Conservation (phyloP, 2,888 invertebrate species). For the Cataglyphis albicans region DNA sequence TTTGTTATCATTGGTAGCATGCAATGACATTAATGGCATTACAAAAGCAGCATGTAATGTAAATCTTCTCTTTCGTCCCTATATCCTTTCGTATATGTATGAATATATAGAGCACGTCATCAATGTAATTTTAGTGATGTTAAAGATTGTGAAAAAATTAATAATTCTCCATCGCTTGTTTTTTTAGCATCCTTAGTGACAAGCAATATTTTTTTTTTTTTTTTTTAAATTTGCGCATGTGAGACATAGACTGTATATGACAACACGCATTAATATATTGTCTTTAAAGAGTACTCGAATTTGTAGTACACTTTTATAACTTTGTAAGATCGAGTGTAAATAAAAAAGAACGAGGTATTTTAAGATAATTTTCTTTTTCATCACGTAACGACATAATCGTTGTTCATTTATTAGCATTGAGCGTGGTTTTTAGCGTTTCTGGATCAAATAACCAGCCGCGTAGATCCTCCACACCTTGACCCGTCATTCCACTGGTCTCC, state of each 20-base stretch:
- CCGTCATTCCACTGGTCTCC: conserved; percentile 92
- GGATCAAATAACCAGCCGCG: conserved; percentile 88
- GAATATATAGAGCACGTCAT: neutral
- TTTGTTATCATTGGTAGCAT: conserved; percentile 51
- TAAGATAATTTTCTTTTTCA: conserved; percentile 48
- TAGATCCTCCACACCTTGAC: conserved; percentile 90
- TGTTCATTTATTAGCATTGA: conserved; percentile 63
- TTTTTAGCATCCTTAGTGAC: neutral
- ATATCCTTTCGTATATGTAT: neutral
- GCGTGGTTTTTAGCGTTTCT: conserved; percentile 69
- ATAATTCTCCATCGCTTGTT: neutral
- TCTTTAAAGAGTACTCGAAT: conserved; percentile 27
- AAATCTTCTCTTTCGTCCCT: neutral
- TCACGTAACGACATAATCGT: neutral
- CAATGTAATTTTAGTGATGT: neutral
- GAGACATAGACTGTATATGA: conserved; percentile 13
- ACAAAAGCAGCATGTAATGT: neutral
- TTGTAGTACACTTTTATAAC: conserved; percentile 71
- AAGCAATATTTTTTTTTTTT: conserved; percentile 1
- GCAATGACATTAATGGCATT: neutral
- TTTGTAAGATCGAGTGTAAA: conserved; percentile 76
- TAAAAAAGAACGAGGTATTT: conserved; percentile 62
- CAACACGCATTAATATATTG: conserved; percentile 26
- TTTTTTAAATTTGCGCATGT: neutral
- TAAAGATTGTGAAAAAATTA: neutral